phyloP scores from a whole-genome alignment of 2,113 vertebrate genomes.

The Monopterus albus region DNA sequence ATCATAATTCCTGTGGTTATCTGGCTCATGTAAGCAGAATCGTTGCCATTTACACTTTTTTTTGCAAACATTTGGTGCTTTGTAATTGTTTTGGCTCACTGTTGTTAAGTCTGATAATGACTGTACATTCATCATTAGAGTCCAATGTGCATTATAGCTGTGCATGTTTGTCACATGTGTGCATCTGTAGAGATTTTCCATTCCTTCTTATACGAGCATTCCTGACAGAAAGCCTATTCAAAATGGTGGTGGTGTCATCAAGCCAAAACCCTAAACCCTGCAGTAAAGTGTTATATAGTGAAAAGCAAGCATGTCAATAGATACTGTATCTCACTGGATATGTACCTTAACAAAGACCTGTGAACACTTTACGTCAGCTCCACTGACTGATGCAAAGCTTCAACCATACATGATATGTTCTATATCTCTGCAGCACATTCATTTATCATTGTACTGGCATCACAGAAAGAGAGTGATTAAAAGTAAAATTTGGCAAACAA shows the following conservation, averaged over 20 bases:
- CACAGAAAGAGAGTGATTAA: conserved; percentile 56
- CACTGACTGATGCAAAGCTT: conserved; percentile 25
- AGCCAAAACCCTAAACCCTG: conserved; percentile 36
- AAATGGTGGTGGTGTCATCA: conserved; percentile 3
- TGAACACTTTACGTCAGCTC: conserved; percentile 13
- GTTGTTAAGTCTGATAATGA: conserved; percentile 51
- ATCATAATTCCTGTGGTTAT: conserved; percentile 44
- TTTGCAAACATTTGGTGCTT: conserved; percentile 31
- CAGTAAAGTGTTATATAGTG: conserved; percentile 37
- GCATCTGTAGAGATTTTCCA: conserved; percentile 32
- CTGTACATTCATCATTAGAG: conserved; percentile 46
- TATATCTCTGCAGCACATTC: conserved; percentile 35
- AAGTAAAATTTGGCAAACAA: conserved; percentile 62
- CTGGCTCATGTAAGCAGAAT: conserved; percentile 21
- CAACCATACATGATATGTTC: conserved; percentile 26
- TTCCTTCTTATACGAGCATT: conserved; percentile 18
- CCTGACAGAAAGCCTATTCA: conserved; percentile 33
- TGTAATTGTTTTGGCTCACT: conserved; percentile 47
- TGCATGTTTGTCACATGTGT: conserved; percentile 25
- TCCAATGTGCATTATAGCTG: conserved; percentile 19
- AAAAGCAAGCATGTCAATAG: not conserved
- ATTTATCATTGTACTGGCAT: conserved; percentile 48
- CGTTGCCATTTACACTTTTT: conserved; percentile 33
- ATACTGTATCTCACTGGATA: not conserved
- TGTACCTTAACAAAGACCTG: conserved; percentile 16